Base-by-base conservation (phyloP, 2,888 invertebrate species). In the Melolontha melolontha region DNA sequence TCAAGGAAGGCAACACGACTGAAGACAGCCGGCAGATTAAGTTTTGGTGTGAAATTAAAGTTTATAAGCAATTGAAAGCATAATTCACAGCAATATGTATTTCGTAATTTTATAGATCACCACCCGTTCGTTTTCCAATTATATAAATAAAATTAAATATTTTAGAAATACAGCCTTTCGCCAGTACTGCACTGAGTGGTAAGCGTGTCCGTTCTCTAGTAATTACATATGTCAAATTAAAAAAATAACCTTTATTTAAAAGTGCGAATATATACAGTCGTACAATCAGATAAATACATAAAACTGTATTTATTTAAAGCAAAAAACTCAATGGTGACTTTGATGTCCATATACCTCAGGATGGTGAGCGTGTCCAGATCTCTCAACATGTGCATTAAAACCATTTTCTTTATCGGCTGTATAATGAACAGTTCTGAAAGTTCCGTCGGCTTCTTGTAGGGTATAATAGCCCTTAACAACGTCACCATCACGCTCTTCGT, bases 361-460 rank as follows among this genome's bases (percentile, higher is more conserved):
- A 71, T 80, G 80, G 16, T 74, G 71, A 29, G 79, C 78, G 69
- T 79, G 78, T 39, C 80, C 80, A 5, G 77, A 75, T 62, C 76
- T 75, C 49, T 77, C 74, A 2, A 80, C 80, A 16, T 77, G 78
- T 7, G 80, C 80, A 59, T 79, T 78, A 74, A 80, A 80, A 14
- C 80, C 80, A 39, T 70, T 70, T 40, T 80, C 74, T 22, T 76
- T 75, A 67, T 76, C 79, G 12, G 80, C 75, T 17, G 74, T 77
- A 73, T 83, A 82, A 66, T 82, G 78, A 12, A 82, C 82, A 7
- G 79, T 74, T 8, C 82, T 77, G 14, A 76, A 75, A 64, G 81
- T 81, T 67, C 82, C 82, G 72, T 82, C 83, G 41, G 82, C 79
- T 72, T 82, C 81, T 34, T 80, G 75, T 7, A 82, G 65, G 49